A percentile compares a stretch with the other conserved stretches of the same genome.
phyloP scores from a whole-genome alignment of 2,797 vertebrate genomes.

The Silurus lanzhouensis region DNA sequence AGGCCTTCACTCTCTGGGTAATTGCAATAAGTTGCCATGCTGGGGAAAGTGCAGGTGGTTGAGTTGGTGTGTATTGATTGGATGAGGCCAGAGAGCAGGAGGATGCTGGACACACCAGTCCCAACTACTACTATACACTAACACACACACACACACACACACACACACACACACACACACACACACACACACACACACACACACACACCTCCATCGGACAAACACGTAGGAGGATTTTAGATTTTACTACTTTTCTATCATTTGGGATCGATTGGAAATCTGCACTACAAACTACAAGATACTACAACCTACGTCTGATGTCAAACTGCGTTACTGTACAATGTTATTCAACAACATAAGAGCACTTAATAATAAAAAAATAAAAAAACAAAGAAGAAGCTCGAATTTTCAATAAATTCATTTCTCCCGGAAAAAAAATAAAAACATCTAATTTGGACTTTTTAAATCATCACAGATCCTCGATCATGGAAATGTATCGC shows the following conservation, averaged over 20 bases:
- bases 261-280: background rate
- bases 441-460: too few relatives aligned
- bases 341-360: too few relatives aligned
- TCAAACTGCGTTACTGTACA: background rate
- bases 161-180: slow-evolving; percentile 35
- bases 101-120: slow-evolving; percentile 31
- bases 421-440: too few relatives aligned
- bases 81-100: slow-evolving; percentile 29
- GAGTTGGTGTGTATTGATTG: slow-evolving; percentile 35
- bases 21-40: slow-evolving; percentile 20
- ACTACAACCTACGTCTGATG: background rate
- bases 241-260: background rate
- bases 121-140: slow-evolving; percentile 30
- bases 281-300: background rate
- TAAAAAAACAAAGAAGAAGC: too few relatives aligned
- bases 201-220: slow-evolving; percentile 38
- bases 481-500: background rate
- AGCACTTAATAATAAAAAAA: too few relatives aligned
- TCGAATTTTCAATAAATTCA: too few relatives aligned
- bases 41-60: slow-evolving; percentile 40
- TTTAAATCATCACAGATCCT: too few relatives aligned
- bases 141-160: slow-evolving; percentile 29
- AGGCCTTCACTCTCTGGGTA: slow-evolving; percentile 18
- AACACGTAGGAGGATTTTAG: background rate
- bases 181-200: slow-evolving; percentile 25